Evolutionary conservation across 2,888 invertebrate genomes (phyloP).

Genomic region (Drosophila eohydei): DNA sequence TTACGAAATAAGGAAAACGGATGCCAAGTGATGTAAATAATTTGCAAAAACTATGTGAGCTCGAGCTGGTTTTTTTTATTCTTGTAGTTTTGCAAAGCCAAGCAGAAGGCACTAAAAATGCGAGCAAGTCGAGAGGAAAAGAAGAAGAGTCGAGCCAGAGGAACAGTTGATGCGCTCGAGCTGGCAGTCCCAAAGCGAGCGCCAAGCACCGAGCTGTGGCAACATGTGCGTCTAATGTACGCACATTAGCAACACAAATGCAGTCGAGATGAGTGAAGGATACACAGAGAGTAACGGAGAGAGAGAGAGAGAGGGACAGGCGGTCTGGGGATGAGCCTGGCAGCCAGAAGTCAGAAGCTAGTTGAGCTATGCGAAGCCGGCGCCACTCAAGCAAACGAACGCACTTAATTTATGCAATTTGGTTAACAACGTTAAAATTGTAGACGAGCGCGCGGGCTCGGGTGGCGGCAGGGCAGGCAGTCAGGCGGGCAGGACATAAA

Average conservation of each 20-base stretch:
- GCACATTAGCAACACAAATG: constrained; percentile 80
- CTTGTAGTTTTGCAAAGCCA: background rate
- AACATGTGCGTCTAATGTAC: constrained; percentile 78
- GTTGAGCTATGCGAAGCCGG: constrained; percentile 57
- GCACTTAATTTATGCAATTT: constrained; percentile 84
- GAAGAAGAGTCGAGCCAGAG: background rate
- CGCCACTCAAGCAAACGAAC: constrained; percentile 79
- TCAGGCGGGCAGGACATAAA: constrained; percentile 66
- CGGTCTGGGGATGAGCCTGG: constrained; percentile 15
- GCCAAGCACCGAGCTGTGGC: constrained; percentile 49
- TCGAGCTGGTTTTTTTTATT: constrained; percentile 7
- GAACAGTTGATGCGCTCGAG: constrained; percentile 32
- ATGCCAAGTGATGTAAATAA: constrained; percentile 37
- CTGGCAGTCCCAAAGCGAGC: constrained; percentile 20
- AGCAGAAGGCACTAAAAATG: constrained; percentile 20
- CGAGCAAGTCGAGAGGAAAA: constrained; percentile 14
- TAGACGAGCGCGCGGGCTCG: constrained; percentile 46
- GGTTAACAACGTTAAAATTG: constrained; percentile 83
- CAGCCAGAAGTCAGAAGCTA: constrained; percentile 35
- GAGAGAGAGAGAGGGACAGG: background rate
- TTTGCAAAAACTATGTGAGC: constrained; percentile 37
- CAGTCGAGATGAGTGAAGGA: constrained; percentile 59
- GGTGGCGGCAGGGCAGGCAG: constrained; percentile 4
- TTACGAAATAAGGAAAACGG: constrained; percentile 8
- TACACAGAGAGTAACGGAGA: background rate